Evolutionary conservation across 2,888 invertebrate species (phyloP).

Genomic region (Actias luna): DNA sequence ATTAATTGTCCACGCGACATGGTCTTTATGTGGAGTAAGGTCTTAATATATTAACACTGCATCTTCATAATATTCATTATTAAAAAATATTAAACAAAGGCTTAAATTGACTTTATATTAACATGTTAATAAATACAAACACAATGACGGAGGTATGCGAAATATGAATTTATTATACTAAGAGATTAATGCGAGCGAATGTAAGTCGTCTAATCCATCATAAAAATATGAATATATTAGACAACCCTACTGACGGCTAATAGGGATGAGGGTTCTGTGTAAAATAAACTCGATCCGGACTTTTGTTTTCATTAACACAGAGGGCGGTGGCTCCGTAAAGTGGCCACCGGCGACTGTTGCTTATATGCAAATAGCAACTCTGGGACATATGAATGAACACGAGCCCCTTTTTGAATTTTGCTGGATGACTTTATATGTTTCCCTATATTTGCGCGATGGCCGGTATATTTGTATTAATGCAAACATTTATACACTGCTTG

Average conservation of each 20-base stretch:
- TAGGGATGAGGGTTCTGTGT: conserved; percentile 30
- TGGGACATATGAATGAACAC: not conserved
- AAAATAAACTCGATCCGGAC: conserved; percentile 39
- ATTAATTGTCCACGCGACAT: too few relatives aligned
- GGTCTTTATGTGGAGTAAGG: too few relatives aligned
- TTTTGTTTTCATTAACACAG: conserved; percentile 47
- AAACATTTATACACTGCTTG: not conserved
- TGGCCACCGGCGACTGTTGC: conserved; percentile 27
- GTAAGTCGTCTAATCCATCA: not conserved
- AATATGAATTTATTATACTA: not conserved
- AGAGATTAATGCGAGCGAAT: not conserved
- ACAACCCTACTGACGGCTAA: conserved; percentile 34
- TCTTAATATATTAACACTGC: too few relatives aligned
- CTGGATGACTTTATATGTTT: not conserved
- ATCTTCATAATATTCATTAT: too few relatives aligned
- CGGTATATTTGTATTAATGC: not conserved
- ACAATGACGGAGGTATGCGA: not conserved
- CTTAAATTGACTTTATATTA: too few relatives aligned
- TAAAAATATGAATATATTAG: not conserved
- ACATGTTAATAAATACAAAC: not conserved
- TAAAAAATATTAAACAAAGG: too few relatives aligned
- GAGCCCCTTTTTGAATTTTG: conserved; percentile 1
- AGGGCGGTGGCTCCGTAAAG: conserved; percentile 46
- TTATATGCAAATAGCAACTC: conserved; percentile 6
- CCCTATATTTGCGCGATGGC: not conserved